phyloP scores from a whole-genome alignment of 2,797 vertebrate genomes.

The Mus minutoides region DNA sequence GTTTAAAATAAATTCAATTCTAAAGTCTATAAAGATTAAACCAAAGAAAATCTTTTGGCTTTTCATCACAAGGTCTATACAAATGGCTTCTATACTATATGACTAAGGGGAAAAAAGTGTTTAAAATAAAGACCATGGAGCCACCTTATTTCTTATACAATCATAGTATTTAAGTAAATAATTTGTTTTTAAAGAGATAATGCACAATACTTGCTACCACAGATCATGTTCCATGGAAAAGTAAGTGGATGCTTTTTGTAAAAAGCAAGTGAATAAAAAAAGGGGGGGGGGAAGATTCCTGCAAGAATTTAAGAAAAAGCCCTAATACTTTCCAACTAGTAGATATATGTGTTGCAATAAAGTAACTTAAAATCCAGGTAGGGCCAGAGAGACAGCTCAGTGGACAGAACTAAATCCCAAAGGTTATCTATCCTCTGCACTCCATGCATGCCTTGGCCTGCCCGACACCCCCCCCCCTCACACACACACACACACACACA shows the following conservation, averaged over 20 bases:
- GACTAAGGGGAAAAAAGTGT: background rate
- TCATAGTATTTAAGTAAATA: background rate
- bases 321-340: constrained; percentile 27
- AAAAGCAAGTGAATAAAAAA: constrained; percentile 38
- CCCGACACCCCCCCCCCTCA: too few relatives aligned
- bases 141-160: background rate
- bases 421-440: background rate
- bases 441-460: background rate
- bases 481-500: too few relatives aligned
- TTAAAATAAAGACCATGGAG: constrained; percentile 15
- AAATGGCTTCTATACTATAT: constrained; percentile 10
- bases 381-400: background rate
- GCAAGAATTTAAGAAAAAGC: background rate
- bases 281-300: background rate
- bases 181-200: background rate
- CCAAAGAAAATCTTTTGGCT: constrained; percentile 17
- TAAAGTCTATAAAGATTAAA: constrained; percentile 27
- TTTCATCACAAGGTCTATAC: background rate
- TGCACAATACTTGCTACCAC: background rate
- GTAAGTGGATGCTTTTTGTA: background rate
- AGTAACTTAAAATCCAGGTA: background rate
- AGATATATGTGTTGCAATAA: constrained; percentile 25
- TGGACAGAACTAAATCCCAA: background rate
- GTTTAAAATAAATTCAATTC: constrained; percentile 47
- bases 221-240: background rate